phyloP scores from a whole-genome alignment of 2,888 invertebrate genomes.

The Vesta saturnalis region DNA sequence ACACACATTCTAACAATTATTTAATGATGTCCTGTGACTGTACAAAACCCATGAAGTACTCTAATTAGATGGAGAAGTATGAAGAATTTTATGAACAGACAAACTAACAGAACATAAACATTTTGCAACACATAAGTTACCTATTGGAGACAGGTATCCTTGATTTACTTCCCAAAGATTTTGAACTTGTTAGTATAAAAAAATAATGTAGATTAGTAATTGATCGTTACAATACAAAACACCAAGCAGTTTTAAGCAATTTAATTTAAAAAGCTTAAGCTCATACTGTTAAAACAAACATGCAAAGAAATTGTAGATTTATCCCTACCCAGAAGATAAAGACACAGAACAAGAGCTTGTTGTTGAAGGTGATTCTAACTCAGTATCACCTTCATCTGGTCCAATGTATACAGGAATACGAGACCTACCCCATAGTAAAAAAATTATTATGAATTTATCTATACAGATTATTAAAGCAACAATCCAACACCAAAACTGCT shows the following conservation, averaged over 20 bases:
- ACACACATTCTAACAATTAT: too few species aligned
- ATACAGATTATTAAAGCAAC: neutral
- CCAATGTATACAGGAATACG: conserved; percentile 80
- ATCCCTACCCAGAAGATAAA: conserved; percentile 64
- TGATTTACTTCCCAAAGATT: conserved; percentile 57
- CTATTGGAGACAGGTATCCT: conserved; percentile 58
- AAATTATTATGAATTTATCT: conserved; percentile 41
- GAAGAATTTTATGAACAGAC: neutral
- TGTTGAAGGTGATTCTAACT: conserved; percentile 61
- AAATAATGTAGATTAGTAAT: conserved; percentile 25
- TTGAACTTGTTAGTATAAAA: conserved; percentile 53
- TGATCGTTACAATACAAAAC: neutral
- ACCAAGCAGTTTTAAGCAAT: conserved; percentile 17
- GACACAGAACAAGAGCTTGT: conserved; percentile 63
- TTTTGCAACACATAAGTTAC: conserved; percentile 50
- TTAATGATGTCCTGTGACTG: too few species aligned
- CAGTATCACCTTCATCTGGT: conserved; percentile 58
- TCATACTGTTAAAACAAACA: conserved; percentile 38
- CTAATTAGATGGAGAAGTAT: too few species aligned
- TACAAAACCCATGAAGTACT: too few species aligned
- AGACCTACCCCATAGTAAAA: conserved; percentile 59
- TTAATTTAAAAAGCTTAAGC: conserved; percentile 21
- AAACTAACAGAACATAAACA: conserved; percentile 9
- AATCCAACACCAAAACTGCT: too few species aligned
- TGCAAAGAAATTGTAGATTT: conserved; percentile 51